Evolutionary conservation across 2,888 invertebrate species (phyloP).

Genomic region (Heliconius cydno): DNA sequence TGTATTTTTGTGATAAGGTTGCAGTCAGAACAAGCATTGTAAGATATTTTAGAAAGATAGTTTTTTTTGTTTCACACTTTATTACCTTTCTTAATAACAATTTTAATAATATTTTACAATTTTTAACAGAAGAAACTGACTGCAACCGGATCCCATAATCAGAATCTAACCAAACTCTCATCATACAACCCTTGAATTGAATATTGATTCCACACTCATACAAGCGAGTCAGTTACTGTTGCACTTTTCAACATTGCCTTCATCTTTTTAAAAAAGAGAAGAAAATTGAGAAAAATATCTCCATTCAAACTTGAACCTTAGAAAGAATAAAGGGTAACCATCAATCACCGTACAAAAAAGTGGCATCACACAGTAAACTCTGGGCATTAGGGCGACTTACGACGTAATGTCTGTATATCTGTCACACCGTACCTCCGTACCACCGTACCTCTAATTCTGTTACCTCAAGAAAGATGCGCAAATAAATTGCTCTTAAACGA

Average conservation of each 20-base stretch:
- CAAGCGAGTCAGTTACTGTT: too few species aligned
- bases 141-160: too few species aligned
- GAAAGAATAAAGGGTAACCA: slow-evolving; percentile 52
- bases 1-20: slow-evolving; percentile 24
- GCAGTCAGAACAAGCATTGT: background rate
- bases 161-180: too few species aligned
- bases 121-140: too few species aligned
- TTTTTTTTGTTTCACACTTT: background rate
- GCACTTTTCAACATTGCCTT: too few species aligned
- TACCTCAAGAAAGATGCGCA: slow-evolving; percentile 51
- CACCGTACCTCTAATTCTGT: slow-evolving; percentile 51
- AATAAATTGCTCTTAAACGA: slow-evolving; percentile 31
- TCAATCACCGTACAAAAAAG: slow-evolving; percentile 53
- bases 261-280: background rate
- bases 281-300: background rate
- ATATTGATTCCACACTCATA: too few species aligned
- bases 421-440: slow-evolving; percentile 45
- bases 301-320: slow-evolving; percentile 18
- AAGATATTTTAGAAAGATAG: background rate
- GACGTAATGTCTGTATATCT: slow-evolving; percentile 53
- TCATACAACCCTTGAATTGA: too few species aligned
- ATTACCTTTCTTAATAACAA: too few species aligned
- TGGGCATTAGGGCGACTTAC: slow-evolving; percentile 53
- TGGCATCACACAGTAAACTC: slow-evolving; percentile 54
- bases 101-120: too few species aligned